Base-by-base conservation (phyloP, 2,888 invertebrate species). In the Diachrysia chrysitis region DNA sequence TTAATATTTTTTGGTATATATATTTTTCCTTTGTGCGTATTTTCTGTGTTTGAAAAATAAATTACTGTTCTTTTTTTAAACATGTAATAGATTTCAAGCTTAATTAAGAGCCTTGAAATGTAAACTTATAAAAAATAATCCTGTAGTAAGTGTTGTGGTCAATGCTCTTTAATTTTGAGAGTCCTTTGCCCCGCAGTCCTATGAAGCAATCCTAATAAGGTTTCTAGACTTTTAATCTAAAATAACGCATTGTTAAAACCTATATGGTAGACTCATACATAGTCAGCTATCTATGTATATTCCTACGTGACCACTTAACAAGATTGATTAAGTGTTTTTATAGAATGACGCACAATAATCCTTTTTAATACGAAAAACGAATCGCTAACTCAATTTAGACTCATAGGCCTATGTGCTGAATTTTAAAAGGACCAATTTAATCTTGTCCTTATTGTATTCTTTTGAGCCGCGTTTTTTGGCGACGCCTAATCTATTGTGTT, bases 171-270 rank as follows among this genome's bases (percentile, higher is more conserved):
- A 37, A 16, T 37, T 42, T 42, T n/a, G 5, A 42, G 37, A 37
- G n/a, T n/a, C 7, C 16, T 42, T 42, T 42, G 42, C 4, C 16
- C 42, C 42, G 16, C 6, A n/a, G 5, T 42, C 25, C 5, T 5
- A 5, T 42, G 6, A 42, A 42, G n/a, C n/a, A 6, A 42, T n/a
- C n/a, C 42, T 42, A 42, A n/a, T n/a, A 42, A n/a, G 42, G 48
- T 12, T 21, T 51, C 48, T 12, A 21, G 21, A 21, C 48, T 51
- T 51, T 29, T 4, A 32, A 35, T 32, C 17, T 56, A 42, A 65
- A 78, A 63, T 56, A 63, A 78, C 69, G 69, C 63, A 74, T 76
- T 76, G 78, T 76, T 69, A n/a, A 63, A 73, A 59, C 56, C 23
- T 55, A 54, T 60, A 74, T 56, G 79, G 75, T 63, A 46, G 2